Conservation (phyloP, 2,888 invertebrate species). For the Corythucha ciliata region DNA sequence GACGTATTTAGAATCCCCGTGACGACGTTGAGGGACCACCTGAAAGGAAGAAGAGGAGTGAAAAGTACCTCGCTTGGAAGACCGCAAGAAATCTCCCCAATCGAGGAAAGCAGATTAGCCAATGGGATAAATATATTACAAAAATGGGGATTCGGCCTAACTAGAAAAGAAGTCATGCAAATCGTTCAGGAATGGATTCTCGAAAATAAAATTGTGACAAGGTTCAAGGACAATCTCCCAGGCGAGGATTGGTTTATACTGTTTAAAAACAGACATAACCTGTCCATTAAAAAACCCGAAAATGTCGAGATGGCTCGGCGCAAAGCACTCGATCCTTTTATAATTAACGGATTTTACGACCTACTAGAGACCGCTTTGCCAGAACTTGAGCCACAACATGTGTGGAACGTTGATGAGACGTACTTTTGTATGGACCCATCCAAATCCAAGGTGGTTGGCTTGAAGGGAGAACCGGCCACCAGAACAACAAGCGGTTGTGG, state of each 20-base stretch:
- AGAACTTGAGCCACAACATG: neutral
- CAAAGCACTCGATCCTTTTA: conserved; percentile 34
- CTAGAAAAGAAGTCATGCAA: conserved; percentile 37
- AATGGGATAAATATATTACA: conserved; percentile 37
- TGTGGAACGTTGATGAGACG: conserved; percentile 6
- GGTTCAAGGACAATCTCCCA: conserved; percentile 37
- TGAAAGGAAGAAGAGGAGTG: conserved; percentile 32
- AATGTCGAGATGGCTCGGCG: conserved; percentile 38
- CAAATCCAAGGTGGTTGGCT: neutral
- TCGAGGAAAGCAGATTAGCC: conserved; percentile 35
- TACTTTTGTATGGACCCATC: conserved; percentile 6
- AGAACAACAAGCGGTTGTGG: neutral
- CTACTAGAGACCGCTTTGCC: neutral
- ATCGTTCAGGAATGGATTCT: conserved; percentile 36
- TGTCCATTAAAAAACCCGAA: conserved; percentile 40
- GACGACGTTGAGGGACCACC: conserved; percentile 31
- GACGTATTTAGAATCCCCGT: conserved; percentile 29
- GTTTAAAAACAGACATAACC: conserved; percentile 37
- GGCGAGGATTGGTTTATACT: conserved; percentile 37
- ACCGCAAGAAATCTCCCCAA: conserved; percentile 33
- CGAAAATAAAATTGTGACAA: conserved; percentile 35
- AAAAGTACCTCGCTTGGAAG: conserved; percentile 34
- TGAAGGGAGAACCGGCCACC: conserved; percentile 3
- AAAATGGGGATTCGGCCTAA: conserved; percentile 39
- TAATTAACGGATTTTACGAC: conserved; percentile 35